Evolutionary conservation across 2,797 vertebrate species (phyloP).

Genomic region (Pseudocheirus occidentalis): DNA sequence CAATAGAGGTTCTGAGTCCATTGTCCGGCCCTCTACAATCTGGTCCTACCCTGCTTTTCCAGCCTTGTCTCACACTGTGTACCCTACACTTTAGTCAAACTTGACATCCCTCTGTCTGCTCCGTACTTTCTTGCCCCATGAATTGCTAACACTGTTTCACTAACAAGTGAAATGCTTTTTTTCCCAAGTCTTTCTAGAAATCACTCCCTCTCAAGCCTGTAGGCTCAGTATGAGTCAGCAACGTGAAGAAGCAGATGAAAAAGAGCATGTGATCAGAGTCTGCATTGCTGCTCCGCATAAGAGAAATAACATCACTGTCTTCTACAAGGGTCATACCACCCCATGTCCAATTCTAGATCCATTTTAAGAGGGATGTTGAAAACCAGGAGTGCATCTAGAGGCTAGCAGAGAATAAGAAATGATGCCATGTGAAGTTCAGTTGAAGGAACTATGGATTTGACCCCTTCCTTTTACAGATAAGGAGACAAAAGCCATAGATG

Average conservation of each 20-base stretch:
- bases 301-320: background rate
- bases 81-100: background rate
- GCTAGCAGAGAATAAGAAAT: background rate
- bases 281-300: background rate
- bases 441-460: background rate
- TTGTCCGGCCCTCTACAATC: background rate
- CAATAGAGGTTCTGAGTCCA: background rate
- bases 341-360: background rate
- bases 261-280: background rate
- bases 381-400: background rate
- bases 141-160: background rate
- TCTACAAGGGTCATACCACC: background rate
- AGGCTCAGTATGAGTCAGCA: background rate
- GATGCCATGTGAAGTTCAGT: background rate
- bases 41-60: background rate
- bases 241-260: background rate
- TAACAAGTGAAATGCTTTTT: background rate
- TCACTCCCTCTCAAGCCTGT: background rate
- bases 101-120: background rate
- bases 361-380: background rate
- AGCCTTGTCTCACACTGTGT: background rate
- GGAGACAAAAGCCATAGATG: background rate
- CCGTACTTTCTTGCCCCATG: background rate
- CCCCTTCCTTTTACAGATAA: background rate
- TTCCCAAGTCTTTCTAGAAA: background rate